Conservation (phyloP, 2,113 vertebrate genomes). For the Irena cyanogastra region DNA sequence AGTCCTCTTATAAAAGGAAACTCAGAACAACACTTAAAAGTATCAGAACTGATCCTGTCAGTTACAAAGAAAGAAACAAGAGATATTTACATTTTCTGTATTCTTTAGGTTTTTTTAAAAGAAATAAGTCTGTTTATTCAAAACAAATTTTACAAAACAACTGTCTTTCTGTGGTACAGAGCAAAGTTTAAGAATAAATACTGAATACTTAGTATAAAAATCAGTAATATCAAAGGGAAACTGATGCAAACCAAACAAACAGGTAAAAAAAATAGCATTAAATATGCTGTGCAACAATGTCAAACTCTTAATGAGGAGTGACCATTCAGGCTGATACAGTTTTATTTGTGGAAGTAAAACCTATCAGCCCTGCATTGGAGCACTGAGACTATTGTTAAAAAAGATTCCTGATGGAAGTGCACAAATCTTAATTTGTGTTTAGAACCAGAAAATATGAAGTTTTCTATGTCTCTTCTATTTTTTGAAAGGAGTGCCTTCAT, state of each 20-base stretch:
- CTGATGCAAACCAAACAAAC: constrained; percentile 62
- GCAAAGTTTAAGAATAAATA: constrained; percentile 73
- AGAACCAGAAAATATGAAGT: constrained; percentile 20
- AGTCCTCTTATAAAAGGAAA: not conserved
- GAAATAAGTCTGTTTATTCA: constrained; percentile 71
- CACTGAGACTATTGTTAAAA: constrained; percentile 28
- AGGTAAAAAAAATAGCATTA: constrained; percentile 67
- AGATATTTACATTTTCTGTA: not conserved
- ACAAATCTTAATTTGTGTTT: constrained; percentile 17
- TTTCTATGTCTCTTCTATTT: constrained; percentile 45
- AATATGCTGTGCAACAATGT: constrained; percentile 60
- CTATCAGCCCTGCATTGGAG: constrained; percentile 58
- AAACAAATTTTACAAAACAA: constrained; percentile 71
- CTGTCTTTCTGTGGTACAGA: constrained; percentile 60
- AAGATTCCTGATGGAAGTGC: constrained; percentile 20
- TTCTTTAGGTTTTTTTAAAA: not conserved
- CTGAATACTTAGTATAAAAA: constrained; percentile 71
- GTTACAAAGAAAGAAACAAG: not conserved
- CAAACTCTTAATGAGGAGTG: constrained; percentile 45
- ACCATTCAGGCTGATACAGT: constrained; percentile 48
- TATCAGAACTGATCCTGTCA: not conserved
- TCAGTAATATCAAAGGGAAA: constrained; percentile 69
- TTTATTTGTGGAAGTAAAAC: constrained; percentile 35
- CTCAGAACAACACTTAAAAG: not conserved
- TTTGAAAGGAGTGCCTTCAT: constrained; percentile 60